Base-by-base conservation (phyloP, 2,797 vertebrate genomes). In the Bufotes viridis region DNA sequence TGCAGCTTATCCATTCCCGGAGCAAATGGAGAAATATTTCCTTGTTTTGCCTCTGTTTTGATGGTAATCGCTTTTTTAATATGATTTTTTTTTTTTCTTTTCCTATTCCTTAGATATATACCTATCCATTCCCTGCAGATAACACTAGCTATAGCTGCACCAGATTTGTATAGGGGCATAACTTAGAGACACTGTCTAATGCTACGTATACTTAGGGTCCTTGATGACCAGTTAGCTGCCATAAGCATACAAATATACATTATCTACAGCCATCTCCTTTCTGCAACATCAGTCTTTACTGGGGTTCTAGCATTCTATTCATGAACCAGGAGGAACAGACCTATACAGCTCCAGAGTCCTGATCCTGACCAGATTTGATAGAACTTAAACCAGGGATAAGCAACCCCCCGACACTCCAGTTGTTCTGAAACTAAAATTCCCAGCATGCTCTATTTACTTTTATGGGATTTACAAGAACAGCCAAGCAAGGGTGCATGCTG, bases 1-100 rank as follows among this genome's bases (percentile, higher is more conserved):
- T 72, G 51, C 49, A 61, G 85, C 76, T 81, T 72, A 86, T 86
- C 76, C 84, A 55, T 57, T 80, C 26, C 78, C 79, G 15, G 78
- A 55, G 26, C 76, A 80, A 57, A 72, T 83, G 49, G 26, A 78
- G 26, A 72, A 72, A 83, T 83, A 29, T 51, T 61, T 80, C 55
- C 26, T 61, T 80, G 78, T 26, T 61, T 60, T 80, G 55, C 57
- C 1, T 15, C 53, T 20, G 12, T 70, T 70, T 70, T 55, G 67
- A 57, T 70, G 49, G 22, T 24, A 78, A 78, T 78, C 74, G 13
- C 74, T 55, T 53, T 7, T 78, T 78, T 78, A 78, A 78, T 78
- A 78, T 51, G 74, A 55, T 2, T 78, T 76, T 49, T 49, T 74
- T 75, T 51, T 75, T 1, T 51, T n/a, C 22, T 24, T 78, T 78